phyloP scores from a whole-genome alignment of 1,140 invertebrate species.

The Bombyx mandarina region DNA sequence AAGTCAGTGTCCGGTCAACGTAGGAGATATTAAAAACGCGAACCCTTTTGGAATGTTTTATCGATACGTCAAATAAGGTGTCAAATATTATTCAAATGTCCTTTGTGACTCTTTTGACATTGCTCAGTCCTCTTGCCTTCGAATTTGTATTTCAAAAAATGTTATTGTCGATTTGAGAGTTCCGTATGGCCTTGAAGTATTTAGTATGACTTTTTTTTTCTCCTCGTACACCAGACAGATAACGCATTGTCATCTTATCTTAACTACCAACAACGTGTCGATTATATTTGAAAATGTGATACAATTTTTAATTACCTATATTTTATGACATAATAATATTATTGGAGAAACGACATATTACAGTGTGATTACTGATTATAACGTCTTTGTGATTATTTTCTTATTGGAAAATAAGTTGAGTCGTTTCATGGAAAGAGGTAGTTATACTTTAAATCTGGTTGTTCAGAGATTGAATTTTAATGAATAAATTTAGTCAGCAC shows the following conservation, averaged over 20 bases:
- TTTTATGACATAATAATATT: no score
- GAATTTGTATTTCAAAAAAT: slow-evolving; percentile 23
- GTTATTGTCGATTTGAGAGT: slow-evolving; percentile 36
- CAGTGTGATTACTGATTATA: no score
- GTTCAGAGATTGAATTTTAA: no score
- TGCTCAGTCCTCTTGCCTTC: slow-evolving; percentile 27
- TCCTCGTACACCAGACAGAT: slow-evolving; percentile 36
- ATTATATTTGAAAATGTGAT: slow-evolving; percentile 8
- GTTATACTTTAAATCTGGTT: no score
- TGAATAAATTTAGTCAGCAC: no score
- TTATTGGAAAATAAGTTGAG: no score
- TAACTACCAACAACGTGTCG: slow-evolving; percentile 13
- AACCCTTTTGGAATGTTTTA: no score
- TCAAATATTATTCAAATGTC: slow-evolving; percentile 30
- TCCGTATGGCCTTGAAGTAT: slow-evolving; percentile 49
- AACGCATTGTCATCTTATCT: slow-evolving; percentile 53
- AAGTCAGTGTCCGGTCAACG: no score
- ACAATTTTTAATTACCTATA: slow-evolving; percentile 5
- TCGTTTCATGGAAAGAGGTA: no score
- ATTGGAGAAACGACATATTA: no score
- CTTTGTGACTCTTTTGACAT: slow-evolving; percentile 55
- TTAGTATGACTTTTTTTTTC: slow-evolving; percentile 50
- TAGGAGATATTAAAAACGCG: no score
- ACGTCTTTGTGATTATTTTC: no score
- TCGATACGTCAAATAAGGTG: not conserved